Evolutionary conservation across 2,888 invertebrate species (phyloP), one percentile per base, ranked within the genome.

Genomic region (Laothoe populi): DNA sequence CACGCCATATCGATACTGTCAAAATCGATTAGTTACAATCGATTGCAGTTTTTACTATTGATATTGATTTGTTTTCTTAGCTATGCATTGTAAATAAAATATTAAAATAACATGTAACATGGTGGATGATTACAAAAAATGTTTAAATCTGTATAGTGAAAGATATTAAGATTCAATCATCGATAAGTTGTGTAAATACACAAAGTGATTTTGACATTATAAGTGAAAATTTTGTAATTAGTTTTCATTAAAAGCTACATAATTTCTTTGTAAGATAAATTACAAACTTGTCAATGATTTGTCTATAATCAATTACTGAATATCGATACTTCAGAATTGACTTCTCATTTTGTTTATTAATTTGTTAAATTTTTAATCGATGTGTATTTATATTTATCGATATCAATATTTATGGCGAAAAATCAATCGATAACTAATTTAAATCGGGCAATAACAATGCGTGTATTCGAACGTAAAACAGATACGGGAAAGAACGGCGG

Each of bases 401-500:
- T 31, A 53, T 19, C 44, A 44, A 44, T 44, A 44, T 38, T 38
- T 1, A 38, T 16, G 1, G 19, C 19, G 44, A 44, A 19, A 4
- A 31, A 49, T 49, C 10, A 8, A 49, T 31, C 24, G 48, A 49
- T 31, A 19, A 31, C 5, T 31, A 31, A n/a, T 31, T 10, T 7
- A 26, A 31, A 49, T 7, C 26, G 26, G 48, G 31, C 49, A 31
- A 16, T 26, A 10, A 24, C 11, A 21, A n/a, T 11, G 16, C n/a
- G n/a, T 26, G 49, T 49, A 26, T 8, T 5, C 46, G 46, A 4
- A 19, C 49, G 46, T 23, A 31, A 19, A 44, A 24, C 53, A 53
- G 53, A 53, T 35, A 19, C 53, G 53, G 35, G 31, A n/a, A n/a
- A n/a, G n/a, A 19, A 53, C 53, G 53, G 53, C 53, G 53, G 53